phyloP scores from a whole-genome alignment of 1,140 invertebrate species.

The Epicauta chinensis region DNA sequence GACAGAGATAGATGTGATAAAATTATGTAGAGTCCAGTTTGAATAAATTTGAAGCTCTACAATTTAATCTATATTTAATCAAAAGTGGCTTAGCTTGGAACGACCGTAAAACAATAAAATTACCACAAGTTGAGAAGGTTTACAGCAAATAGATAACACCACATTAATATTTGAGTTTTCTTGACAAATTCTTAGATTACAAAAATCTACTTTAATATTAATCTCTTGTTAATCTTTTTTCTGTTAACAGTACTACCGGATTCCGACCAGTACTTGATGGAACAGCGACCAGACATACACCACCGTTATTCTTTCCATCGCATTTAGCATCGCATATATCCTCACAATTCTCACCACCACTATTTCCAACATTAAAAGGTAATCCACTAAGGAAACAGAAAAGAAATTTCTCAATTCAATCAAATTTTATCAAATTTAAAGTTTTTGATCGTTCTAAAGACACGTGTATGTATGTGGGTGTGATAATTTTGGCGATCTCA shows the following conservation, averaged over 20 bases:
- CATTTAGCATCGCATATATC: conserved; percentile 64
- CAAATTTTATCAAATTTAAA: conserved; percentile 23
- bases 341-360: conserved; percentile 70
- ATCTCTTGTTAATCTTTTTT: not conserved
- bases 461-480: conserved; percentile 2
- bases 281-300: conserved; percentile 47
- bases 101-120: no score
- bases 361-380: conserved; percentile 73
- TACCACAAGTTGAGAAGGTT: no score
- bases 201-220: no score
- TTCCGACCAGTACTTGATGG: conserved; percentile 59
- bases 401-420: conserved; percentile 11
- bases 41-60: no score
- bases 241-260: conserved; percentile 22
- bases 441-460: conserved; percentile 16
- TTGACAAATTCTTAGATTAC: no score
- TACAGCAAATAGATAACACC: no score
- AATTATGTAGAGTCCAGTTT: no score
- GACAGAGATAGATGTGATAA: no score
- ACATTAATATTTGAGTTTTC: no score
- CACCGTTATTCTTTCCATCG: conserved; percentile 72
- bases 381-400: conserved; percentile 24
- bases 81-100: no score
- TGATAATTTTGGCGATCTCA: conserved; percentile 23
- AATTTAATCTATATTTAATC: no score